Conservation (phyloP, 1,140 invertebrate genomes). For the Bombus pyrosoma region DNA sequence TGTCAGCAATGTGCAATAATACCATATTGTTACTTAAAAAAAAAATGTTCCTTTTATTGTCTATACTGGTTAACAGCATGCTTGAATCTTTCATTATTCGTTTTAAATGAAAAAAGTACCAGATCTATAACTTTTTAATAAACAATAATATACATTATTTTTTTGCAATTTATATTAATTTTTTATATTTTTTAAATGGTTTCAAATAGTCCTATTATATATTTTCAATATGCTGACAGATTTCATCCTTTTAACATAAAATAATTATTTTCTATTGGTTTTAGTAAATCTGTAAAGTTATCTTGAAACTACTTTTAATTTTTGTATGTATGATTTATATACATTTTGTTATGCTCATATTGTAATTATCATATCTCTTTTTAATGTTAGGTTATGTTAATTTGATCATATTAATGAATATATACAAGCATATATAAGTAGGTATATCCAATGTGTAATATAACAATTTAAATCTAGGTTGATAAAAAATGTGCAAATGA, state of each 20-base stretch:
- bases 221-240: no score
- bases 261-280: background rate
- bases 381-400: constrained; percentile 42
- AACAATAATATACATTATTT: background rate
- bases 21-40: constrained; percentile 25
- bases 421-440: background rate
- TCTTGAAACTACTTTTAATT: background rate
- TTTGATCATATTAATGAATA: background rate
- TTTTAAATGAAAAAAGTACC: background rate
- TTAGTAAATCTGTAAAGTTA: background rate
- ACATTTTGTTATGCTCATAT: background rate
- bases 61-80: background rate
- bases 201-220: no score
- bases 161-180: constrained; percentile 1
- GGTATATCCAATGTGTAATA: background rate
- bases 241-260: background rate
- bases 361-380: background rate
- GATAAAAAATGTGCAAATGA: background rate
- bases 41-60: constrained; percentile 2
- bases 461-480: background rate
- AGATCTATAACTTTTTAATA: background rate
- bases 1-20: constrained; percentile 12
- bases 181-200: background rate
- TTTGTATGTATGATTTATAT: background rate
- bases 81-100: background rate